Percentiles rank a stretch among this genome's conserved stretches.
phyloP scores from a whole-genome alignment of 2,888 invertebrate genomes.

The Ethmia dodecea region DNA sequence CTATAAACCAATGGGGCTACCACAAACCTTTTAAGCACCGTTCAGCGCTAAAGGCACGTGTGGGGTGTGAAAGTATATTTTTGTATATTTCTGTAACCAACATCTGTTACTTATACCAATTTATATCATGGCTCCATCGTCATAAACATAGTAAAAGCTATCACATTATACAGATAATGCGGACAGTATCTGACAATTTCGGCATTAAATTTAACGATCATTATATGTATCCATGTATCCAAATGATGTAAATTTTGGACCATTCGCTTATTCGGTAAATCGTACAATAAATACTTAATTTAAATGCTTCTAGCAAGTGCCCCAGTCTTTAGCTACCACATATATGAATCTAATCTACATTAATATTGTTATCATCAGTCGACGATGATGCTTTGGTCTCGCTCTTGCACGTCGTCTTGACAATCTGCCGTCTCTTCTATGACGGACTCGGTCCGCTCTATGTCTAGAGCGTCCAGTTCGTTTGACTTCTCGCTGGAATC shows the following conservation, averaged over 20 bases:
- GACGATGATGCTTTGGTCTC: conserved; percentile 32
- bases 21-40: too few species aligned
- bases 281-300: not conserved
- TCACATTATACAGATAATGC: too few species aligned
- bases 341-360: not conserved
- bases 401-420: conserved; percentile 16
- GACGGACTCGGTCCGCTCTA: conserved; percentile 59
- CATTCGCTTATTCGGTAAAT: not conserved
- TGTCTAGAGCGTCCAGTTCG: conserved; percentile 43
- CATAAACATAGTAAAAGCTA: too few species aligned
- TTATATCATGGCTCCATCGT: too few species aligned
- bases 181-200: too few species aligned
- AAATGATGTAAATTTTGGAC: not conserved
- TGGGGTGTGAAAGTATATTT: too few species aligned
- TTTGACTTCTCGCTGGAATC: conserved; percentile 41
- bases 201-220: too few species aligned
- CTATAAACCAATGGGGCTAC: too few species aligned
- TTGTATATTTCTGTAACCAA: too few species aligned
- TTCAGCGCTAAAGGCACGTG: too few species aligned
- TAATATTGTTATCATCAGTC: conserved; percentile 36
- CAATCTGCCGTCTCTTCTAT: conserved; percentile 38
- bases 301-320: not conserved
- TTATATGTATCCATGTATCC: too few species aligned
- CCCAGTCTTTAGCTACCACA: not conserved
- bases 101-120: too few species aligned